Evolutionary conservation across 2,888 invertebrate species (phyloP), one percentile per base, ranked within the genome.

Genomic region (Synergus laeviventris): DNA sequence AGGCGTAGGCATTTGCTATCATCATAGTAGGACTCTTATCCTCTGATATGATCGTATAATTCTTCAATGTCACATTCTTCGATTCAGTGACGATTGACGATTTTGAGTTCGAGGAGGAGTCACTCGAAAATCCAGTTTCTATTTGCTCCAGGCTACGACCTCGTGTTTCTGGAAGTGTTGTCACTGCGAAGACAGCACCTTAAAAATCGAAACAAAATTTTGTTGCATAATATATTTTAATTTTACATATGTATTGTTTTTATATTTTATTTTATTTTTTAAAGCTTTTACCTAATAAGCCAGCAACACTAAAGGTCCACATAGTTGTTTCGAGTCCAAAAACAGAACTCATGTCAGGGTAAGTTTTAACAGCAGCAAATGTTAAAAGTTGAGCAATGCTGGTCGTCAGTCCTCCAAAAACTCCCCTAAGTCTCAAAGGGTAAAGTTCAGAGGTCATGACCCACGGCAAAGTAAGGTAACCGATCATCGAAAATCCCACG

Each of bases 361-460:
- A 95, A 0, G 94, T 93, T 88, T 95, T 95, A 39, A 95, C 94
- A 73, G 94, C 94, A 56, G 94, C 92, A 89, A 95, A 95, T 49
- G 95, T 94, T 16, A 95, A 92, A 2, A 94, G 89, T 84, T 95
- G 95, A 0, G 94, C 95, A 74, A 95, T 93, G 76, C 95, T 94
- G 0, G 95, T 93, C 0, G 95, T 95, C 0, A 95, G 90, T 0
- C 95, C 95, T 0, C 94, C 94, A 93, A 95, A 93, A 0, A 94
- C 93, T 0, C 95, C 94, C 82, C 95, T 91, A 2, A 94, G 94
- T 77, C 93, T 92, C 80, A 95, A 92, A 2, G 95, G 95, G 84
- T 95, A 95, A 61, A 95, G 87, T 85, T 95, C 95, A 1, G 95
- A 95, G 0, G 94, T 95, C 93, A 95, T 94, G 39, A 95, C 94